Evolutionary conservation across 2,113 vertebrate species (phyloP).

Genomic region (Trochalopteron elliotii): DNA sequence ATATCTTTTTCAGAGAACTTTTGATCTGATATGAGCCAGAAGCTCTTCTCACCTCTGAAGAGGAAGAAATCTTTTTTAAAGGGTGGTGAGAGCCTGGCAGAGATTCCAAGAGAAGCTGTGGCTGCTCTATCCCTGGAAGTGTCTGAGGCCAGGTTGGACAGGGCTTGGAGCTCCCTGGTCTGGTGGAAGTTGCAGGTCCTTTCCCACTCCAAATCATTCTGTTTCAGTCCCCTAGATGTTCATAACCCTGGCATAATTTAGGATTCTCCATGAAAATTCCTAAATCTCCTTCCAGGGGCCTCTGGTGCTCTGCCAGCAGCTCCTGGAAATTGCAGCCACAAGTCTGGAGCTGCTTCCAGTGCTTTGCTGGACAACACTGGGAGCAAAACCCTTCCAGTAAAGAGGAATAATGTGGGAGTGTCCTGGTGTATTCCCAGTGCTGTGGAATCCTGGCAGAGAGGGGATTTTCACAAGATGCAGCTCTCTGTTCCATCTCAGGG

Average conservation of each 20-base stretch:
- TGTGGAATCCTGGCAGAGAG: not conserved
- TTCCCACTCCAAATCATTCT: not conserved
- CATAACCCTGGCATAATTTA: rapidly evolving
- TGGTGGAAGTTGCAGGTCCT: rapidly evolving
- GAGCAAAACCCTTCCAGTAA: not conserved
- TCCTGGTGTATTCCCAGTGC: not conserved
- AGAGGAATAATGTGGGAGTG: not conserved
- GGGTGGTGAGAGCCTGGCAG: not conserved
- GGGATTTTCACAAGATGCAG: not conserved
- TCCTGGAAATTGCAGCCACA: not conserved
- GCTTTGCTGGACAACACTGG: not conserved
- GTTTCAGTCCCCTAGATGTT: too few relatives aligned
- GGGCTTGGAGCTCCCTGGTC: not conserved
- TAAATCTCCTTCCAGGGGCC: not conserved
- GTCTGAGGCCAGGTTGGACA: not conserved
- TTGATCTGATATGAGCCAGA: not conserved
- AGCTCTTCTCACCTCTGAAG: not conserved
- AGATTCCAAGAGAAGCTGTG: not conserved
- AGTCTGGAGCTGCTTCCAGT: not conserved
- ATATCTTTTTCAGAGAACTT: not conserved
- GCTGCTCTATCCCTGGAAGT: not conserved
- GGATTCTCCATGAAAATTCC: not conserved
- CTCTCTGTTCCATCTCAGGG: not conserved
- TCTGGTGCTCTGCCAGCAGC: not conserved
- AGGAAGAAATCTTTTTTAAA: not conserved